phyloP scores from a whole-genome alignment of 1,140 invertebrate genomes.

The Calephelis nemesis region DNA sequence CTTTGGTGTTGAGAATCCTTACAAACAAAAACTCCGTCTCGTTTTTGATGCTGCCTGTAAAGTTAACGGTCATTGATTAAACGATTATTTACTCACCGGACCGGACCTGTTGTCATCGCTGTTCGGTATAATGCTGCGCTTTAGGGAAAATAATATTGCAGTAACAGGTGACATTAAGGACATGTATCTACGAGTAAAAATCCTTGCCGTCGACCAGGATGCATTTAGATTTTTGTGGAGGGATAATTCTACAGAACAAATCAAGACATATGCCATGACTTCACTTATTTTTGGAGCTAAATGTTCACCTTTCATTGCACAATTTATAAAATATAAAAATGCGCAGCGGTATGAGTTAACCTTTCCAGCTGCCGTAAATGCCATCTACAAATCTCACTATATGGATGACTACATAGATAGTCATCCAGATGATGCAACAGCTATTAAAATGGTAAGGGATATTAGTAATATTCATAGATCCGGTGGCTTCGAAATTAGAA shows the following conservation, averaged over 20 bases:
- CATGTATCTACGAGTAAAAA: constrained; percentile 40
- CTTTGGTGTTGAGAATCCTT: constrained; percentile 23
- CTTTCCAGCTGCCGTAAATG: constrained; percentile 37
- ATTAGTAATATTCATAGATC: constrained; percentile 40
- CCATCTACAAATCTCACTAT: constrained; percentile 44
- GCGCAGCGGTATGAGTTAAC: constrained; percentile 31
- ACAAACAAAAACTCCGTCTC: constrained; percentile 21
- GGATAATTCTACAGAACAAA: neutral
- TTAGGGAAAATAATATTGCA: constrained; percentile 40
- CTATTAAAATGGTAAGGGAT: constrained; percentile 33
- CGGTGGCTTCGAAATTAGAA: constrained; percentile 38
- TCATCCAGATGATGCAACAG: constrained; percentile 32
- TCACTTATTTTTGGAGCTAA: constrained; percentile 35
- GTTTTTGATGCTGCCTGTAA: constrained; percentile 24
- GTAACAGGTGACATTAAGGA: constrained; percentile 35
- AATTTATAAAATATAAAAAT: constrained; percentile 49
- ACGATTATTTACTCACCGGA: constrained; percentile 17
- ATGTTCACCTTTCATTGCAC: constrained; percentile 8
- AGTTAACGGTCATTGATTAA: constrained; percentile 18
- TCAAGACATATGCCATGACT: constrained; percentile 31
- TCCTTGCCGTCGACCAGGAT: constrained; percentile 30
- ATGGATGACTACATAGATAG: constrained; percentile 61
- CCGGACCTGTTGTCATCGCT: constrained; percentile 41
- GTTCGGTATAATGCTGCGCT: constrained; percentile 39
- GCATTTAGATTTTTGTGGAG: constrained; percentile 40